A percentile compares a stretch with the other conserved stretches of the same genome.
phyloP scores from a whole-genome alignment of 1,140 invertebrate species.

The Cydia fagiglandana region DNA sequence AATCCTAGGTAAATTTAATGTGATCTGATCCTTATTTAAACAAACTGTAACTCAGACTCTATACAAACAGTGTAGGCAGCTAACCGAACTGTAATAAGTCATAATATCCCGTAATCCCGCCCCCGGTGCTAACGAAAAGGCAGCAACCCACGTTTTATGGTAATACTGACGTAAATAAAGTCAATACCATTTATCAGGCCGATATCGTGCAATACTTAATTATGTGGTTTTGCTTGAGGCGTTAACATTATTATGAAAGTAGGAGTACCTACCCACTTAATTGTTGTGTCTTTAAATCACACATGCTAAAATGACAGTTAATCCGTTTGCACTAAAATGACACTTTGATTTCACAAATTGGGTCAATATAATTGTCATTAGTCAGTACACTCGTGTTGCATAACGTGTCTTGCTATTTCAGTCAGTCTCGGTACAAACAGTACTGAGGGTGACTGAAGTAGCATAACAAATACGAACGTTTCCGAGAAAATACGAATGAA shows the following conservation, averaged over 20 bases:
- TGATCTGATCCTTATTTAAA: neutral
- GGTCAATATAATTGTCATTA: too few relatives aligned
- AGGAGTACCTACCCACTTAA: neutral
- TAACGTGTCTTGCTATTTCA: too few relatives aligned
- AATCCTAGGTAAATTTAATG: too few relatives aligned
- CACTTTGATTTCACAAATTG: too few relatives aligned
- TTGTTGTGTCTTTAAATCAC: neutral
- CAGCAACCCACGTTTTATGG: constrained; percentile 8
- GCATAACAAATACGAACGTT: too few relatives aligned
- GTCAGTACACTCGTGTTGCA: too few relatives aligned
- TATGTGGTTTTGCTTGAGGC: constrained; percentile 6
- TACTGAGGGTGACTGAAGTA: too few relatives aligned
- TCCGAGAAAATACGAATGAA: too few relatives aligned
- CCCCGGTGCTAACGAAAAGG: neutral
- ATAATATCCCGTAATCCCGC: constrained; percentile 3
- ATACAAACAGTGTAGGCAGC: constrained; percentile 15
- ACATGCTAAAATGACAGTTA: too few relatives aligned
- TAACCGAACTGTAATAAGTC: neutral
- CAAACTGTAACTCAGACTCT: neutral
- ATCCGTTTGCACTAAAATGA: too few relatives aligned
- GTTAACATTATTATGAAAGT: constrained; percentile 6
- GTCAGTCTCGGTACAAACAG: too few relatives aligned
- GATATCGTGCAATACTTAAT: constrained; percentile 10
- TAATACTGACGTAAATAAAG: constrained; percentile 12
- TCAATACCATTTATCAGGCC: neutral